phyloP scores from a whole-genome alignment of 2,113 vertebrate species.

The Daboia siamensis region DNA sequence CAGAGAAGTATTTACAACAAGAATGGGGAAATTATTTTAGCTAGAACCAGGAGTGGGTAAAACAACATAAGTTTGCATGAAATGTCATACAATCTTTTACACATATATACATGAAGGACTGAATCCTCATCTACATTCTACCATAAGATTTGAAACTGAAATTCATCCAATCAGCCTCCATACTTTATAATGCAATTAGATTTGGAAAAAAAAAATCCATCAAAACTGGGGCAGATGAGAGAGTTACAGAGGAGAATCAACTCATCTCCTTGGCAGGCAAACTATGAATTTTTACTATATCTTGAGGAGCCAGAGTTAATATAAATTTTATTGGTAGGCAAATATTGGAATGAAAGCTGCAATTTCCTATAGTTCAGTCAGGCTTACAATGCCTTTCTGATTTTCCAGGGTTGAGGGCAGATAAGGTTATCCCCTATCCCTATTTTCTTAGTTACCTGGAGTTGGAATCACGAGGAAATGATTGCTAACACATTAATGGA shows the following conservation, averaged over 20 bases:
- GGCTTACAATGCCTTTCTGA: not conserved
- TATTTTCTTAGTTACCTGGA: not conserved
- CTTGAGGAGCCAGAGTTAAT: not conserved
- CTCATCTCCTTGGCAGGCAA: not conserved
- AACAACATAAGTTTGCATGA: not conserved
- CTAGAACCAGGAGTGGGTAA: not conserved
- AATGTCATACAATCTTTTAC: too few relatives aligned
- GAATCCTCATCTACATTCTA: too few relatives aligned
- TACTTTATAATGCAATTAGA: not conserved
- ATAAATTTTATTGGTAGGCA: not conserved
- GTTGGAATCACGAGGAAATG: not conserved
- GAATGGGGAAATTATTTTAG: not conserved
- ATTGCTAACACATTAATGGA: not conserved
- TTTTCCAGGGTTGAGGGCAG: not conserved
- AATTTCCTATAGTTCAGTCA: not conserved
- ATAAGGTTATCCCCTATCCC: not conserved
- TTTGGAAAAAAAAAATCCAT: not conserved
- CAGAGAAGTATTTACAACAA: not conserved
- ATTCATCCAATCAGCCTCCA: not conserved
- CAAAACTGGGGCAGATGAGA: not conserved
- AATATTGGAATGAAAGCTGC: not conserved
- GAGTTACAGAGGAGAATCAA: not conserved
- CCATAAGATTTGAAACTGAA: not conserved
- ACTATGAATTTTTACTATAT: not conserved
- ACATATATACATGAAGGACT: not conserved